Percentiles rank a stretch among this genome's conserved stretches.
phyloP scores from a whole-genome alignment of 2,113 vertebrate species.

The Stictonetta naevosa region DNA sequence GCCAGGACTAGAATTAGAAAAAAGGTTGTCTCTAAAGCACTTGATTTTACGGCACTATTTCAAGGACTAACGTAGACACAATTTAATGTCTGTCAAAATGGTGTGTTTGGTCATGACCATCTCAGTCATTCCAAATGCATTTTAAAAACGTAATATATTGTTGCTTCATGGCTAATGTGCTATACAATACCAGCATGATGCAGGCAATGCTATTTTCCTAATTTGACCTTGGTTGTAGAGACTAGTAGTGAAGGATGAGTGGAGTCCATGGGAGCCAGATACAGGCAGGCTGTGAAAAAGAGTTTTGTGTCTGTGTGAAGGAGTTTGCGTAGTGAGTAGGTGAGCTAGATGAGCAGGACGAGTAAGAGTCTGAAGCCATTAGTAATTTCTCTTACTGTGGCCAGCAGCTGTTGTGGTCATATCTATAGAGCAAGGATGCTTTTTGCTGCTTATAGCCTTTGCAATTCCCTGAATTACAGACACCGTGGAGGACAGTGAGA shows the following conservation, averaged over 20 bases:
- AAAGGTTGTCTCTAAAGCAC: neutral
- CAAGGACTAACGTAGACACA: neutral
- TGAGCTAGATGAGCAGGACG: neutral
- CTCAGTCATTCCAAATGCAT: neutral
- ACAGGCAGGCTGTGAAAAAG: neutral
- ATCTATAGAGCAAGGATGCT: neutral
- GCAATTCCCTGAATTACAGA: neutral
- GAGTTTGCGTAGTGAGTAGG: neutral
- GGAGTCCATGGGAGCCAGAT: neutral
- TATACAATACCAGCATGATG: neutral
- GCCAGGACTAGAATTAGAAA: conserved; percentile 18
- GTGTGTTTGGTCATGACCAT: neutral
- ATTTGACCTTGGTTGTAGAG: neutral
- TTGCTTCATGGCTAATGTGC: neutral
- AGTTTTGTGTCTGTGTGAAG: neutral
- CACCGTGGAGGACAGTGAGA: neutral
- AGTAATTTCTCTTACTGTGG: neutral
- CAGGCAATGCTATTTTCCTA: neutral
- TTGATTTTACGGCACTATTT: neutral
- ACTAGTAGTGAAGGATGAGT: neutral
- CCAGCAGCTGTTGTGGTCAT: neutral
- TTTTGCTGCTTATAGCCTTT: neutral
- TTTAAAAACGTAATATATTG: neutral
- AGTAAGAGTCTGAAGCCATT: neutral
- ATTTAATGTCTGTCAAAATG: neutral